Base-by-base conservation (phyloP, 2,113 vertebrate genomes). In the Ceyx melanurus region DNA sequence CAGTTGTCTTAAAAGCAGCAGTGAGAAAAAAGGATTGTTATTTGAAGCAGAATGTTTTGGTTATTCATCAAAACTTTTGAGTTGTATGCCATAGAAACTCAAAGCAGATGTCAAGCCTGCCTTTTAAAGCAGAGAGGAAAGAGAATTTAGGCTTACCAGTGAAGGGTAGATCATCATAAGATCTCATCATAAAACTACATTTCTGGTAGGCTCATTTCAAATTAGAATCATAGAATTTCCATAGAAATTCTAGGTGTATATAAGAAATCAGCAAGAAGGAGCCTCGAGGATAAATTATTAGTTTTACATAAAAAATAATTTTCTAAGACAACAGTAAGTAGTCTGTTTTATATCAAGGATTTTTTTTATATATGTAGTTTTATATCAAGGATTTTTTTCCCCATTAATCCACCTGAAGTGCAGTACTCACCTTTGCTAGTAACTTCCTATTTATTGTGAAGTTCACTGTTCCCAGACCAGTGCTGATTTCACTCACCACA, bases 401-500 rank as follows among this genome's bases (percentile, higher is more conserved):
- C 65, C n/a, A 15, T 89, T 81, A 58, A 74, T 29, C 35, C 22
- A 35, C 10, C 5, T 61, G 15, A 82, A 91, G 86, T n/a, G 65
- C 5, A 46, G 26, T 16, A 95, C 97, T 98, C 84, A 99, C 99
- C 98, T 99, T 98, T 58, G 98, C 98, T 68, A 99, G 95, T n/a
- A 99, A 95, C 48, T 97, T 97, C 87, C 97, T 98, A 94, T 99
- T 98, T 78, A 99, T 96, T 74, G 96, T 99, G 83, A 99, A 99
- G 96, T 98, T 97, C 91, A 99, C 96, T 61, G 97, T 97, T 87
- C 98, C 98, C 71, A 81, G 83, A 46, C 97, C 97, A 83, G 97
- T 65, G 12, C 97, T 97, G 90, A 99, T 98, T 65, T 98, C 98
- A 85, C 98, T 99, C 72, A 99, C 97, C 26, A 99, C 97, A 68